These are phyloP conservation scores for Acromyrmex heyeri DNA, from an alignment of 1,140 invertebrate genomes.

Conservation along the genomic window DNA sequence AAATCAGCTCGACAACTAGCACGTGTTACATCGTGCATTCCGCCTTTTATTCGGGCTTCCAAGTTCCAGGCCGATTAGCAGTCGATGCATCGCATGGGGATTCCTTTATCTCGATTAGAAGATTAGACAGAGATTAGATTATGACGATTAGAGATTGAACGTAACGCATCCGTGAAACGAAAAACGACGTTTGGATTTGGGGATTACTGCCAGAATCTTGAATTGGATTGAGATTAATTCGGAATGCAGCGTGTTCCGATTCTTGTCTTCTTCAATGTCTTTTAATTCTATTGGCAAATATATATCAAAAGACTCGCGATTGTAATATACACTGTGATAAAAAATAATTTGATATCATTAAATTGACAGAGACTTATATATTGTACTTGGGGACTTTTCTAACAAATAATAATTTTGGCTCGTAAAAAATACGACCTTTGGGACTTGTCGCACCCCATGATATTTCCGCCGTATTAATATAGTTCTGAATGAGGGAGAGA, in stretches of 20 bases:
- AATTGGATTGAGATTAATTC: neutral
- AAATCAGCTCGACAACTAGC: conserved; percentile 24
- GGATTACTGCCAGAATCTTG: neutral
- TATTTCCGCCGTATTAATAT: conserved; percentile 29
- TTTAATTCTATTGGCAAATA: neutral
- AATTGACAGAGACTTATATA: neutral
- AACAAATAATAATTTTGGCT: neutral
- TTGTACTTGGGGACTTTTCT: neutral
- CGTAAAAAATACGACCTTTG: neutral
- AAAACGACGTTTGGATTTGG: conserved; percentile 3
- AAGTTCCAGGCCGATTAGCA: conserved; percentile 60
- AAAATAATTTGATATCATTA: neutral
- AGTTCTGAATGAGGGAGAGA: neutral
- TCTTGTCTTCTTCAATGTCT: neutral
- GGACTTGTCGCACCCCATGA: neutral
- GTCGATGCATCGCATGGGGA: conserved; percentile 22
- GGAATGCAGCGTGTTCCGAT: neutral
- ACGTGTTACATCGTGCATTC: conserved; percentile 36
- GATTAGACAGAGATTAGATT: conserved; percentile 64
- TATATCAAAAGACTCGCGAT: neutral
- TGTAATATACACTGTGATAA: neutral
- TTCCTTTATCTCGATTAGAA: conserved; percentile 58
- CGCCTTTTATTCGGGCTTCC: conserved; percentile 20
- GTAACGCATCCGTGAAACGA: neutral
- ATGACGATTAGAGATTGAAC: conserved; percentile 21